phyloP scores from a whole-genome alignment of 2,797 vertebrate species.

The Catostomus latipinnis region DNA sequence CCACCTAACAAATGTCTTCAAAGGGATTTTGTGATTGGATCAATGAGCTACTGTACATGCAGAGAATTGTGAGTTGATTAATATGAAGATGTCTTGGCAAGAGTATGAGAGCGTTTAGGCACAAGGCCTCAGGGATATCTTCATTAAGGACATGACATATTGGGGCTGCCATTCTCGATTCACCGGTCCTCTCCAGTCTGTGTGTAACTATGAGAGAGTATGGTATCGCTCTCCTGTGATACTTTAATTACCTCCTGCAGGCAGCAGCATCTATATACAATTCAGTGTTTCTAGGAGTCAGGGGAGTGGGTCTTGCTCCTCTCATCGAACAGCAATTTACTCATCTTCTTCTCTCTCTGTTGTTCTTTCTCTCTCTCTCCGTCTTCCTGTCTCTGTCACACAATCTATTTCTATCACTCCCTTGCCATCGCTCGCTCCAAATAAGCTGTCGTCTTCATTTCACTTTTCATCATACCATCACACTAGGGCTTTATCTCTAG shows the following conservation, averaged over 20 bases:
- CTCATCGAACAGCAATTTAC: slow-evolving; percentile 11
- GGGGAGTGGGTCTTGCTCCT: neutral
- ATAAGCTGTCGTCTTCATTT: slow-evolving; percentile 63
- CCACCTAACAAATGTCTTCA: neutral
- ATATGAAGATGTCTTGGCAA: slow-evolving; percentile 8
- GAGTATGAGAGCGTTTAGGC: slow-evolving; percentile 14
- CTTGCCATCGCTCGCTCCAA: slow-evolving; percentile 42
- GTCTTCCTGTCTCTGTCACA: slow-evolving; percentile 20
- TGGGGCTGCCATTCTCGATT: slow-evolving; percentile 21
- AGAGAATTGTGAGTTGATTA: neutral
- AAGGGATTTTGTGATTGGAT: neutral
- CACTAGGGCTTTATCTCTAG: slow-evolving; percentile 56
- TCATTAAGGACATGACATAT: slow-evolving; percentile 50
- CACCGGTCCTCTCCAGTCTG: slow-evolving; percentile 27
- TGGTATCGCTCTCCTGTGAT: slow-evolving; percentile 5
- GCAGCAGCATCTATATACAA: slow-evolving; percentile 8
- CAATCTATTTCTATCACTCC: slow-evolving; percentile 32
- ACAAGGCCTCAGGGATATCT: slow-evolving; percentile 31
- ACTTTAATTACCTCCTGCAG: slow-evolving; percentile 29
- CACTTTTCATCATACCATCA: slow-evolving; percentile 63
- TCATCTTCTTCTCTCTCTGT: slow-evolving; percentile 9
- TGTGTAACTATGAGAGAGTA: slow-evolving; percentile 20
- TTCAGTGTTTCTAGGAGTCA: neutral
- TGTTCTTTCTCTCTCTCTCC: slow-evolving; percentile 24
- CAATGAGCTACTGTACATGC: neutral